Conservation (phyloP, 2,888 invertebrate species). For the Oligia strigilis region DNA sequence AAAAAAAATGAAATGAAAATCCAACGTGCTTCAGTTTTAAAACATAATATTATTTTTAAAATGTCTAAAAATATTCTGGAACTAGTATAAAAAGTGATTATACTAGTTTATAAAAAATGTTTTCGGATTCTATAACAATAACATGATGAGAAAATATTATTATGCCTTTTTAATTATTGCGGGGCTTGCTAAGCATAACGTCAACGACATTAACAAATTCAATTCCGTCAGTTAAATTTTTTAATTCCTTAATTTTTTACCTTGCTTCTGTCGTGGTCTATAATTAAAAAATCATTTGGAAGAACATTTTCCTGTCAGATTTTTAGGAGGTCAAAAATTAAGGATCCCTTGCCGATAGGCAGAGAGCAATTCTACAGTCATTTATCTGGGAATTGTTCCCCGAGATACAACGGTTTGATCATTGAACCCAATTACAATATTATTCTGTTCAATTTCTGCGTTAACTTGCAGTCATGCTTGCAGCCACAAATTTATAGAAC, state of each 20-base stretch:
- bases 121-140: not conserved
- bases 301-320: slow-evolving; percentile 10
- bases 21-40: too few species aligned
- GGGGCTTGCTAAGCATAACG: slow-evolving; percentile 17
- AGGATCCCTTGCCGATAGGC: not conserved
- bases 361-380: slow-evolving; percentile 8
- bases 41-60: not conserved
- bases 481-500: not conserved
- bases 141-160: slow-evolving; percentile 7
- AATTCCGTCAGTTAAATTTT: slow-evolving; percentile 40
- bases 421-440: slow-evolving; percentile 25
- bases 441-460: slow-evolving; percentile 2
- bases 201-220: slow-evolving; percentile 35
- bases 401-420: slow-evolving; percentile 15
- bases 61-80: not conserved
- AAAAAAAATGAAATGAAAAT: not conserved
- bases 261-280: slow-evolving; percentile 15
- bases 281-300: slow-evolving; percentile 25
- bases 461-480: not conserved
- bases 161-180: slow-evolving; percentile 1
- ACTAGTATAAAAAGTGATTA: too few species aligned
- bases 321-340: slow-evolving; percentile 22
- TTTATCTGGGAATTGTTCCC: slow-evolving; percentile 12
- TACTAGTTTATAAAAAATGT: not conserved
- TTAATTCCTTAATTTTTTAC: slow-evolving; percentile 50